A percentile compares a stretch with the other conserved stretches of the same genome.
These are phyloP conservation scores for Magallana angulata DNA, from an alignment of 1,140 invertebrate species.

Conservation along the genomic window DNA sequence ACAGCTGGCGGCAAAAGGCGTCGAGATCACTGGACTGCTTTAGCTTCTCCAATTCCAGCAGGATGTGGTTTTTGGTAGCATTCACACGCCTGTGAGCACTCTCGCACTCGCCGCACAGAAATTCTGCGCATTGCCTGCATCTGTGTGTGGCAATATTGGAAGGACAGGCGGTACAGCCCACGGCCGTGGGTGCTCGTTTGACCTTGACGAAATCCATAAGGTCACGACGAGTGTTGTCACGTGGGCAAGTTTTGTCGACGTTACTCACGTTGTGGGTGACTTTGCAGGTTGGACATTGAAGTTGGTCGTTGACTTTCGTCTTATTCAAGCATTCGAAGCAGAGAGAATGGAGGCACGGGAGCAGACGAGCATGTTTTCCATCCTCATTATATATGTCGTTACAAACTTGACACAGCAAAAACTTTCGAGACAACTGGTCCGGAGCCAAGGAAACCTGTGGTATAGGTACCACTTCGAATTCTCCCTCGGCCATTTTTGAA, in stretches of 20 bases:
- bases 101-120: slow-evolving; percentile 66
- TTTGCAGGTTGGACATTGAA: slow-evolving; percentile 60
- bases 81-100: slow-evolving; percentile 66
- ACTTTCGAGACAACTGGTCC: slow-evolving; percentile 14
- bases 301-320: slow-evolving; percentile 44
- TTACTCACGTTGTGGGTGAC: slow-evolving; percentile 37
- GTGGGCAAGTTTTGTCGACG: slow-evolving; percentile 43
- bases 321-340: slow-evolving; percentile 62
- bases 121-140: slow-evolving; percentile 71
- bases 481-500: neutral
- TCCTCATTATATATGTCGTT: slow-evolving; percentile 50
- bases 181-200: slow-evolving; percentile 55
- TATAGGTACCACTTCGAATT: slow-evolving; percentile 12
- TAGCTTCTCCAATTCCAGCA: slow-evolving; percentile 54
- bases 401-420: slow-evolving; percentile 39
- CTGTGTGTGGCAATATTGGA: slow-evolving; percentile 61
- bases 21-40: slow-evolving; percentile 58
- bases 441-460: slow-evolving; percentile 3
- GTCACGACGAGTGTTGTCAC: slow-evolving; percentile 63
- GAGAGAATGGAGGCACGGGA: slow-evolving; percentile 66
- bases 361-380: slow-evolving; percentile 56
- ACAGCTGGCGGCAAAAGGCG: slow-evolving; percentile 62
- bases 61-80: slow-evolving; percentile 63
- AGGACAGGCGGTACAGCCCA: slow-evolving; percentile 63
- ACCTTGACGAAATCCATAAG: slow-evolving; percentile 61